Evolutionary conservation across 2,113 vertebrate genomes (phyloP).

Genomic region (Dromas ardeola): DNA sequence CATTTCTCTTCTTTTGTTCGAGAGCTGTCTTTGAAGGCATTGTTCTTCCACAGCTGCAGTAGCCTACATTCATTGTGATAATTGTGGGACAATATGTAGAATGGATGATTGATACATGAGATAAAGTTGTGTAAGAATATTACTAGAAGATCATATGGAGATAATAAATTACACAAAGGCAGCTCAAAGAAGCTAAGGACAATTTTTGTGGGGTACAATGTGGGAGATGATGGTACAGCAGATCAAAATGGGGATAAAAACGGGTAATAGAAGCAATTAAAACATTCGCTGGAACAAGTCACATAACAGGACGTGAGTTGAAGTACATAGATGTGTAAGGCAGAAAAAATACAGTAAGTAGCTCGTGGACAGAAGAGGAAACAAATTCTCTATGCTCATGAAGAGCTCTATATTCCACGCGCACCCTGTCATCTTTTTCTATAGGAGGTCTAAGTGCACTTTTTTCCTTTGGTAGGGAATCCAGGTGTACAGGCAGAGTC

Average conservation of each 20-base stretch:
- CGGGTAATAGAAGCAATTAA: background rate
- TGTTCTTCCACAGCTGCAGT: conserved; percentile 69
- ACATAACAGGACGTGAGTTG: background rate
- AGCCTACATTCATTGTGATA: conserved; percentile 68
- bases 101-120: conserved; percentile 65
- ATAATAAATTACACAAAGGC: conserved; percentile 50
- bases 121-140: conserved; percentile 66
- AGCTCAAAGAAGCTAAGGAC: conserved; percentile 21
- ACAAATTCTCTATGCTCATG: background rate
- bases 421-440: background rate
- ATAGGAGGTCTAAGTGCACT: background rate
- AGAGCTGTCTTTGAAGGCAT: conserved; percentile 64
- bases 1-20: conserved; percentile 64
- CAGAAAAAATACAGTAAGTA: background rate
- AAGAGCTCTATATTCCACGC: background rate
- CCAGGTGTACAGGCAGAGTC: background rate
- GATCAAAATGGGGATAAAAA: background rate
- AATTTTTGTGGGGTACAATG: background rate
- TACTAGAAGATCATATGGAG: conserved; percentile 48
- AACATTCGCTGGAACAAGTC: background rate
- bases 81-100: conserved; percentile 63
- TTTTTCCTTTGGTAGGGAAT: background rate
- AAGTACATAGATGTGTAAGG: background rate
- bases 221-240: background rate
- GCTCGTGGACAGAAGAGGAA: background rate